Evolutionary conservation across 2,113 vertebrate genomes (phyloP).

Genomic region (Chaetura pelagica): DNA sequence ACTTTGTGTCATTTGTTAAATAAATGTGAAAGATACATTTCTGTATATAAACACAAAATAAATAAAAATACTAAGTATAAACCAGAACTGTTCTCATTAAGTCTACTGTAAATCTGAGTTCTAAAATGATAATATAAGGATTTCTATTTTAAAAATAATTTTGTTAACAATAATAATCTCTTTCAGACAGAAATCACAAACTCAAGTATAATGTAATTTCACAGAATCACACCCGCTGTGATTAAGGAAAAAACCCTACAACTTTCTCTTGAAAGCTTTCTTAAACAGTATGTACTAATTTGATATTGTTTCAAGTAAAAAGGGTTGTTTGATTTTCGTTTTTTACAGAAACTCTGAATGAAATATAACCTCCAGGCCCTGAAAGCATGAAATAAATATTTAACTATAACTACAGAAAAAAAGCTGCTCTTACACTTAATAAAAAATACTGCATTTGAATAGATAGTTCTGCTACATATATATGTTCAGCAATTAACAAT

Average conservation of each 20-base stretch:
- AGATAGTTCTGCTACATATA: not conserved
- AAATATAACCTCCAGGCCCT: not conserved
- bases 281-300: not conserved
- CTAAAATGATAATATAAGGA: not conserved
- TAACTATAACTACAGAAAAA: not conserved
- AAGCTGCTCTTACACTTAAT: not conserved
- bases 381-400: not conserved
- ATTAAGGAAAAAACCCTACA: not conserved
- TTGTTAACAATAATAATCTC: not conserved
- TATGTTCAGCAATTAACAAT: not conserved
- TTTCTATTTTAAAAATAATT: not conserved
- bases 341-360: not conserved
- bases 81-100: not conserved
- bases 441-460: not conserved
- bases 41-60: not conserved
- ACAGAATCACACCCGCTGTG: not conserved
- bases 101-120: not conserved
- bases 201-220: not conserved
- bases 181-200: not conserved
- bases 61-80: not conserved
- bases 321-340: accelerated
- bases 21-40: not conserved
- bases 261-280: not conserved
- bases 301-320: not conserved
- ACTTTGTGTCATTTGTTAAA: not conserved